Percentiles rank a stretch among this genome's conserved stretches.
Evolutionary conservation across 1,140 invertebrate species (phyloP).

Genomic region (Leptinotarsa texana): DNA sequence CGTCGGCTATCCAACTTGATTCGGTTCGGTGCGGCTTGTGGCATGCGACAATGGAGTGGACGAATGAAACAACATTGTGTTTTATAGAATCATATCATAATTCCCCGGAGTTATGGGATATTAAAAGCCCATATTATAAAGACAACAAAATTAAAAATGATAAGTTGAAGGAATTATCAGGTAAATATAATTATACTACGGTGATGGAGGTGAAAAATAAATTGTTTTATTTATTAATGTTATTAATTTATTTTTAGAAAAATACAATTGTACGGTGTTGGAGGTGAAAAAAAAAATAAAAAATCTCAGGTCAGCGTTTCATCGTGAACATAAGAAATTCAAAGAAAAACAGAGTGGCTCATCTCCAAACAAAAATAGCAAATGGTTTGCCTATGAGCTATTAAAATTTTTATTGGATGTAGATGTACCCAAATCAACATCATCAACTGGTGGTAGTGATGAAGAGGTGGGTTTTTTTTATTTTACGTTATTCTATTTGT

Average conservation of each 20-base stretch:
- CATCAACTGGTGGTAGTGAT: constrained; percentile 6
- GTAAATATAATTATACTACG: constrained; percentile 16
- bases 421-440: constrained; percentile 4
- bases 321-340: neutral
- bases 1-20: neutral
- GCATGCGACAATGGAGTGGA: constrained; percentile 23
- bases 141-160: constrained; percentile 20
- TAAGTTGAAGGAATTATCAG: constrained; percentile 21
- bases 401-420: constrained; percentile 5
- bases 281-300: constrained; percentile 17
- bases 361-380: constrained; percentile 2
- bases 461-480: neutral
- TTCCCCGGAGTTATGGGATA: constrained; percentile 22
- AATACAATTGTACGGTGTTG: constrained; percentile 18
- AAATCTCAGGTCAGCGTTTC: neutral
- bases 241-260: neutral
- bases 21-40: neutral
- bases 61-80: constrained; percentile 17
- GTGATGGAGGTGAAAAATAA: constrained; percentile 3
- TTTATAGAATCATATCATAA: constrained; percentile 26
- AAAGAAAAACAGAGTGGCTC: neutral
- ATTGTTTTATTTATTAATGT: neutral
- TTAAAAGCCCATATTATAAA: constrained; percentile 22
- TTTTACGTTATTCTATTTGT: neutral
- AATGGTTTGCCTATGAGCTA: constrained; percentile 5